Evolutionary conservation across 2,888 invertebrate genomes (phyloP), one percentile per base, ranked within the genome.

Genomic region (Slavum lentiscoides): DNA sequence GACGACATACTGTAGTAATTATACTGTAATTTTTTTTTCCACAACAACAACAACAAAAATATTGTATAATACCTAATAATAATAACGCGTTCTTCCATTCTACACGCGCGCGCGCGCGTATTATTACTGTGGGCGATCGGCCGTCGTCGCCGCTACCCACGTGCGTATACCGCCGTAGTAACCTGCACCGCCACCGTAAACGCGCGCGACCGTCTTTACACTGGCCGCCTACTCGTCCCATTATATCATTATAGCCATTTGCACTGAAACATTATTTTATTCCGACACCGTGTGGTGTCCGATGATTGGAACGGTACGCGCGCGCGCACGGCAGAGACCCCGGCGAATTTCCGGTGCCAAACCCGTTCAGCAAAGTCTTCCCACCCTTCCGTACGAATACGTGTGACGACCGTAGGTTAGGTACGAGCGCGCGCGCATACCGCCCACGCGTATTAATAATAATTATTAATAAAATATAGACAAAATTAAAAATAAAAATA

Each of bases 291-390:
- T 13, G 39, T 43, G 30, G 0, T 59, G n/a, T 76, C 43, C 67
- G 68, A 68, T 68, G 66, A 74, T 74, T 49, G 75, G 59, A 67
- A 76, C 74, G 74, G 74, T 66, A 55, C 30, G 30, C 30, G 30
- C 30, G 4, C 30, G 30, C 30, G 30, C 4, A 4, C 30, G 30
- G 30, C 30, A 30, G 4, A 30, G 55, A 55, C 67, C 23, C n/a
- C 15, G 49, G 58, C 75, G 67, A 76, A 76, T 76, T 76, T 76
- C 75, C 75, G 75, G 75, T 76, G 75, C 75, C 74, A 76, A 76
- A 76, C 67, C 43, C 68, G 68, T 76, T 68, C 59, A 43, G 9
- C 43, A 68, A 68, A 68, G 68, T 49, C 75, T 43, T 67, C 74
- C 74, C 66, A 66, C 66, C 74, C 55, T 55, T 37, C 43, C 9